Evolutionary conservation across 2,797 vertebrate genomes (phyloP).

Genomic region (Sebastes kiyomatsui): DNA sequence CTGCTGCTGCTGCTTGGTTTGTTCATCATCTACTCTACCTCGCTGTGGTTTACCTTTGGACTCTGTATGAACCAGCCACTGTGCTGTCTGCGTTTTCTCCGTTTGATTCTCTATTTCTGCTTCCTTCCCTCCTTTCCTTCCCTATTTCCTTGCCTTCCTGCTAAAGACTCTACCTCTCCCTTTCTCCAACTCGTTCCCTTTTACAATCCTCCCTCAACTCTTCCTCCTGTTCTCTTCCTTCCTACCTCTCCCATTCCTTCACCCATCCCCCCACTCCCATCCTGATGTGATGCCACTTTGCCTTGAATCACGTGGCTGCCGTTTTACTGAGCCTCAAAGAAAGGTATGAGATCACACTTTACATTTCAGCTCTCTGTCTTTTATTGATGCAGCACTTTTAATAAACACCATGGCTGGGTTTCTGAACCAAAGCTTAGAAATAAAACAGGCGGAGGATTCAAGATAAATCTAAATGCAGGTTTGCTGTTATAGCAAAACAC

Average conservation of each 20-base stretch:
- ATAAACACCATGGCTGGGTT: not conserved
- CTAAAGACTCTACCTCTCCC: not conserved
- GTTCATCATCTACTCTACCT: constrained; percentile 21
- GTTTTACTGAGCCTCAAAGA: constrained; percentile 40
- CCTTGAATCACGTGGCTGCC: constrained; percentile 36
- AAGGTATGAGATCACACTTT: constrained; percentile 58
- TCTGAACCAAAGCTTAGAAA: not conserved
- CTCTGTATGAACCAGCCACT: constrained; percentile 56
- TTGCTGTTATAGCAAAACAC: not conserved
- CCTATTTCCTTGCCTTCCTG: not conserved
- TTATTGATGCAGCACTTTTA: constrained; percentile 9
- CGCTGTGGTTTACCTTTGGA: constrained; percentile 58
- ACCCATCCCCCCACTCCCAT: constrained; percentile 15
- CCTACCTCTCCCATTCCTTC: constrained; percentile 11
- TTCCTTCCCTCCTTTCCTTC: not conserved
- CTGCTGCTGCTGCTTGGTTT: constrained; percentile 14
- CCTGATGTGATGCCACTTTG: constrained; percentile 38
- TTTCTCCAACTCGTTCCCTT: not conserved
- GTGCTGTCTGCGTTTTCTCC: constrained; percentile 8
- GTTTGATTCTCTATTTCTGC: not conserved
- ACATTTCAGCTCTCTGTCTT: constrained; percentile 25
- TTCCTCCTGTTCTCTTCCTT: constrained; percentile 1
- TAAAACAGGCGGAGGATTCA: not conserved
- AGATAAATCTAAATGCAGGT: not conserved
- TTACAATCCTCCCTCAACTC: not conserved